These are phyloP conservation scores for Eumacrocentrus americanus DNA, from an alignment of 2,888 invertebrate genomes.

Conservation along the genomic window DNA sequence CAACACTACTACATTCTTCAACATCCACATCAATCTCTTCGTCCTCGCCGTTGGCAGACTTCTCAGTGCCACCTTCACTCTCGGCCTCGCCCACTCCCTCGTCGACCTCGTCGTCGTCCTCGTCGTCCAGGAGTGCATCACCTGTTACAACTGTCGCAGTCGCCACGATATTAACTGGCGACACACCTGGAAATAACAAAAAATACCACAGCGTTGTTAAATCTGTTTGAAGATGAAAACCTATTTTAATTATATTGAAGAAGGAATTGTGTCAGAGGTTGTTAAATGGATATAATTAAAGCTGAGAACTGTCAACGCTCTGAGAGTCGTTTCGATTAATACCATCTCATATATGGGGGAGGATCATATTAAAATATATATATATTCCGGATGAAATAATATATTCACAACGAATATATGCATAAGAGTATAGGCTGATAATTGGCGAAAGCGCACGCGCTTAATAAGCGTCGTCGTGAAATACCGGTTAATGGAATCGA, in stretches of 20 bases:
- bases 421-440: conserved; percentile 4
- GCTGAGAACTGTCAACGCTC: conserved; percentile 24
- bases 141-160: conserved; percentile 63
- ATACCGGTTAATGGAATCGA: conserved; percentile 12
- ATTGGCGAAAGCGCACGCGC: conserved; percentile 7
- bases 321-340: conserved; percentile 40
- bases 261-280: not conserved
- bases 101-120: conserved; percentile 65
- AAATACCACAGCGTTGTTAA: conserved; percentile 4
- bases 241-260: too few relatives aligned
- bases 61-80: conserved; percentile 49
- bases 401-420: conserved; percentile 4
- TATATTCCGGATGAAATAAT: not conserved
- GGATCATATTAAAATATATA: not conserved
- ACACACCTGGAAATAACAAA: conserved; percentile 43
- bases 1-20: conserved; percentile 67
- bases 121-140: conserved; percentile 60
- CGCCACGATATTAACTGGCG: conserved; percentile 57
- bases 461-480: too few relatives aligned
- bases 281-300: conserved; percentile 13
- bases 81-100: conserved; percentile 65
- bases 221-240: too few relatives aligned
- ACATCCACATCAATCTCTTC: conserved; percentile 68
- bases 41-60: conserved; percentile 59
- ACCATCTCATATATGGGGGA: conserved; percentile 8